phyloP scores from a whole-genome alignment of 2,888 invertebrate species.

The Tethea ocularis region DNA sequence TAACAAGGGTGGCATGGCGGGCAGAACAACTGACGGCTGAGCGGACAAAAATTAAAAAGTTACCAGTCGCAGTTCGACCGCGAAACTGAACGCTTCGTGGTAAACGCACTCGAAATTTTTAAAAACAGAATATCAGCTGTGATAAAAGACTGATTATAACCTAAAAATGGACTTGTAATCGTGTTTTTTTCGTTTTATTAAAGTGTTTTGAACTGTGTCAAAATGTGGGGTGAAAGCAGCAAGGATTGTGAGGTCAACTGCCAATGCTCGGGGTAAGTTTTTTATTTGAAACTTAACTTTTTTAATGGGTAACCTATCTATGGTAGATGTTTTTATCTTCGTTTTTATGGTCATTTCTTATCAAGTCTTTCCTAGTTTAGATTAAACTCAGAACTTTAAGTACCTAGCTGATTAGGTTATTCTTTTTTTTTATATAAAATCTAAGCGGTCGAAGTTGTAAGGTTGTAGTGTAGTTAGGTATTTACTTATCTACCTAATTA shows the following conservation, averaged over 20 bases:
- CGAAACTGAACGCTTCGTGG: conserved; percentile 20
- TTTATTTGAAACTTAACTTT: conserved; percentile 11
- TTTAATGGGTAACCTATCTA: too few relatives aligned
- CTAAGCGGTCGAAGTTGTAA: too few relatives aligned
- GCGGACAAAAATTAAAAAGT: conserved; percentile 9
- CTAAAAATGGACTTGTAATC: conserved; percentile 61
- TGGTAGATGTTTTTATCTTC: too few relatives aligned
- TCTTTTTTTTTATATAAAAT: too few relatives aligned
- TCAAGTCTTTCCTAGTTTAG: too few relatives aligned
- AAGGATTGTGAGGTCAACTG: conserved; percentile 71
- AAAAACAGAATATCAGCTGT: conserved; percentile 42
- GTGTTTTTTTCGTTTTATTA: conserved; percentile 27
- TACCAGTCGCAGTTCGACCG: conserved; percentile 40
- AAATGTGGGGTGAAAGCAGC: conserved; percentile 76
- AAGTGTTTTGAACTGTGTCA: conserved; percentile 38
- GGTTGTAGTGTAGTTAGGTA: too few relatives aligned
- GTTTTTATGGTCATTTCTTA: too few relatives aligned
- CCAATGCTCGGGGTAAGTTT: conserved; percentile 75
- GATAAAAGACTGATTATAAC: conserved; percentile 42
- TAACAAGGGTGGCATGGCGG: conserved; percentile 46
- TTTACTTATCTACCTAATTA: too few relatives aligned
- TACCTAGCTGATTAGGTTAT: too few relatives aligned
- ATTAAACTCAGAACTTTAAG: too few relatives aligned
- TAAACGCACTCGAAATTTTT: conserved; percentile 17
- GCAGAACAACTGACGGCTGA: conserved; percentile 17